Evolutionary conservation across 2,888 invertebrate species (phyloP), one percentile per base, ranked within the genome.

Genomic region (Beris chalybata): DNA sequence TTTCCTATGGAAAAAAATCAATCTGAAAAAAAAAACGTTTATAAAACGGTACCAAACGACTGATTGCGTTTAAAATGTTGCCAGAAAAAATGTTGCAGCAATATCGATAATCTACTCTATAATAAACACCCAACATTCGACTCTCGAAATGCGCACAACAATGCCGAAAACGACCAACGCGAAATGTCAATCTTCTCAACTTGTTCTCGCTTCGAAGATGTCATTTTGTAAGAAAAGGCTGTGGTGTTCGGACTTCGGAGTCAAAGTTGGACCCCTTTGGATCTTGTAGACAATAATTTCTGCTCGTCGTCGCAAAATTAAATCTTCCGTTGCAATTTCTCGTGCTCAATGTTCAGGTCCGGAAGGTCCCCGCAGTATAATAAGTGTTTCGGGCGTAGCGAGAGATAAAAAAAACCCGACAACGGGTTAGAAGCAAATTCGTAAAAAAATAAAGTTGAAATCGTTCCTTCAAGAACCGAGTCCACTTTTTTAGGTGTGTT

Each of bases 191-290:
- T 4, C 32, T 30, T 50, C 59, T 50, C 59, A 32, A 3, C 48
- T 2, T n/a, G n/a, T n/a, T n/a, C n/a, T n/a, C 2, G 12, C 3
- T 3, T 4, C 7, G 61, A 38, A 38, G 7, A 11, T 61, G 61
- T 61, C 61, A 61, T 52, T 61, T 52, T 50, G 61, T 50, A 43
- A 50, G 32, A 61, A 52, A 52, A 52, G 50, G 61, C 43, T 38
- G 52, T 22, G 22, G 22, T 22, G 22, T 22, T 22, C 22, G 22
- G 22, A 22, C 22, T 22, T 22, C 22, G 22, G 22, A 22, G 22
- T 61, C 13, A 13, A 22, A 30, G 61, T 52, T 61, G 52, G 61
- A 61, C 38, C 50, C 50, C 50, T 50, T n/a, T 52, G 38, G 5
- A 7, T 38, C 38, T 38, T 38, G 50, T 38, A 38, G 31, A 31